phyloP scores from a whole-genome alignment of 2,113 vertebrate species.

The Aegotheles bennettii region DNA sequence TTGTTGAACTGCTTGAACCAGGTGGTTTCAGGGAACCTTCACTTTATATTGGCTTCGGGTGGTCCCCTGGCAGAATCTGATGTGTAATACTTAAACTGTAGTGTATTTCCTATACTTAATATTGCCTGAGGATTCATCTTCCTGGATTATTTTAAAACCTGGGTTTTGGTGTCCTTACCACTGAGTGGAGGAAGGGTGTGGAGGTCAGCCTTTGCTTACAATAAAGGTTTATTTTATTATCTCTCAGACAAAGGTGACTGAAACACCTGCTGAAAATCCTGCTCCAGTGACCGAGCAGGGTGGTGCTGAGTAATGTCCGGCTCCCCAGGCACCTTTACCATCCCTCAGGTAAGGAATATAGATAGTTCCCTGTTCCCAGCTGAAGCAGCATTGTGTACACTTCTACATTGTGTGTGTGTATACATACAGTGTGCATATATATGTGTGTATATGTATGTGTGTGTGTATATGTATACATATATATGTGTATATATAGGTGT shows the following conservation, averaged over 20 bases:
- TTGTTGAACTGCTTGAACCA: background rate
- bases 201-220: background rate
- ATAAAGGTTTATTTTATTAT: background rate
- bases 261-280: conserved; percentile 71
- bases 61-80: background rate
- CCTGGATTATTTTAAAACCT: background rate
- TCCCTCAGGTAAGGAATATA: conserved; percentile 54
- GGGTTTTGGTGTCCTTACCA: background rate
- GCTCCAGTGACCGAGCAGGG: conserved; percentile 70
- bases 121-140: background rate
- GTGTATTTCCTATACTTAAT: background rate
- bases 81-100: background rate
- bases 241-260: conserved; percentile 67
- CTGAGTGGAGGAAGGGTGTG: background rate
- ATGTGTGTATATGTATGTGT: no score
- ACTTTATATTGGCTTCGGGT: background rate
- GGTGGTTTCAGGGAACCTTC: background rate
- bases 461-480: no score
- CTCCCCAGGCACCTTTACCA: conserved; percentile 64
- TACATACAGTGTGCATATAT: no score
- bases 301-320: conserved; percentile 68
- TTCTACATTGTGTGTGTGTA: no score
- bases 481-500: no score
- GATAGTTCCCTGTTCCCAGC: background rate
- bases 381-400: background rate